phyloP scores from a whole-genome alignment of 2,113 vertebrate genomes.

The Nettapus auritus region DNA sequence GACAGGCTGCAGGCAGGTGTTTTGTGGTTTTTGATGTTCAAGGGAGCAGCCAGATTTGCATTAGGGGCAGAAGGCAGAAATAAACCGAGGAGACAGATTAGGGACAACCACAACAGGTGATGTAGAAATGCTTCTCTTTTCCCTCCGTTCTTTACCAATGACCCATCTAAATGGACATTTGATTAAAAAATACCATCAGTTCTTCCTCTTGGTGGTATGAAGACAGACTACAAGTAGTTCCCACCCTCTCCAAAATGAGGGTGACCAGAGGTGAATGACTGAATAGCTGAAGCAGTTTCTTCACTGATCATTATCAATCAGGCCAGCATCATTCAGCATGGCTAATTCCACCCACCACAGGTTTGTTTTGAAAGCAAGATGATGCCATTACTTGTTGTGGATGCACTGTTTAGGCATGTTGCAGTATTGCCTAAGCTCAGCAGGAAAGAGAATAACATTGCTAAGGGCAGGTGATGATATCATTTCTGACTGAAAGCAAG shows the following conservation, averaged over 20 bases:
- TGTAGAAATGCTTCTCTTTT: neutral
- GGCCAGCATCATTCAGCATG: neutral
- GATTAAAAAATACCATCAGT: neutral
- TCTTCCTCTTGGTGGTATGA: neutral
- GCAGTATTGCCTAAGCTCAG: constrained; percentile 54
- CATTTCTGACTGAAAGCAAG: constrained; percentile 35
- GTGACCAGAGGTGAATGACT: constrained; percentile 39
- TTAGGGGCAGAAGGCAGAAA: constrained; percentile 16
- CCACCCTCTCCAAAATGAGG: neutral
- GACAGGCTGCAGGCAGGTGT: neutral
- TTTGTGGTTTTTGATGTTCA: constrained; percentile 10
- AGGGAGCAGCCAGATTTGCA: constrained; percentile 38
- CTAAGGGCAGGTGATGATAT: constrained; percentile 52
- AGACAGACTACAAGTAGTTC: neutral
- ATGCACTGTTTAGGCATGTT: constrained; percentile 66
- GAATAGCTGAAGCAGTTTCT: constrained; percentile 50
- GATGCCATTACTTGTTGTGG: constrained; percentile 58
- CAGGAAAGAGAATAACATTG: constrained; percentile 44
- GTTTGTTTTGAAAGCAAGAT: constrained; percentile 69
- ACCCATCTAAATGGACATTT: neutral
- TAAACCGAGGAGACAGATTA: constrained; percentile 30
- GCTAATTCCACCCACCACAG: constrained; percentile 58
- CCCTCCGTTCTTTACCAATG: neutral
- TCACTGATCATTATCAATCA: constrained; percentile 35
- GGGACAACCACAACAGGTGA: neutral